These are phyloP conservation scores for Baccha elongata DNA, from an alignment of 2,888 invertebrate species.

Conservation along the genomic window DNA sequence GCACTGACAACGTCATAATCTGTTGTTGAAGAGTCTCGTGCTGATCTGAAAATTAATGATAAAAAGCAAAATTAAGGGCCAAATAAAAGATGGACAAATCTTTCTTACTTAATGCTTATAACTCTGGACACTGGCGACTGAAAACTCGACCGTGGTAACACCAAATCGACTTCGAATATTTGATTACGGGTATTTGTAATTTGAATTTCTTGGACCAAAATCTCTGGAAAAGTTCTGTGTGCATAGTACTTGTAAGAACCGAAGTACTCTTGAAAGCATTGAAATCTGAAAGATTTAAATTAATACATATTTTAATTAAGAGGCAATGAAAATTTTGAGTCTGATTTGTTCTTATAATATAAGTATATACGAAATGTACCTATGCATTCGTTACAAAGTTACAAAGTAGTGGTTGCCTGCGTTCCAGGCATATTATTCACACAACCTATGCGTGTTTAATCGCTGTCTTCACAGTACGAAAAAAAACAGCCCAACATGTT, in stretches of 20 bases:
- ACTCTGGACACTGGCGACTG: conserved; percentile 84
- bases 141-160: conserved; percentile 84
- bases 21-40: conserved; percentile 84
- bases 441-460: too few relatives aligned
- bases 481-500: too few relatives aligned
- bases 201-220: conserved; percentile 91
- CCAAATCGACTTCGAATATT: conserved; percentile 85
- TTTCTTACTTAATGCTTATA: conserved; percentile 84
- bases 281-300: conserved; percentile 83
- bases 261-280: conserved; percentile 86
- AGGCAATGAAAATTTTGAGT: too few relatives aligned
- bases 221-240: conserved; percentile 89
- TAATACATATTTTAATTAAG: too few relatives aligned
- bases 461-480: too few relatives aligned
- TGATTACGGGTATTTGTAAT: conserved; percentile 88
- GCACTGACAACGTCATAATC: conserved; percentile 86
- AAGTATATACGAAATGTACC: too few relatives aligned
- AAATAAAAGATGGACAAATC: conserved; percentile 77
- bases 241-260: conserved; percentile 89
- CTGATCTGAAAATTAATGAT: conserved; percentile 77
- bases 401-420: too few relatives aligned
- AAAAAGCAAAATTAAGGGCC: background rate
- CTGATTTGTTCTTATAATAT: too few relatives aligned
- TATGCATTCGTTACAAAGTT: too few relatives aligned
- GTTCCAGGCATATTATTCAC: too few relatives aligned